phyloP scores from a whole-genome alignment of 2,888 invertebrate species.

The Epistrophe grossulariae region DNA sequence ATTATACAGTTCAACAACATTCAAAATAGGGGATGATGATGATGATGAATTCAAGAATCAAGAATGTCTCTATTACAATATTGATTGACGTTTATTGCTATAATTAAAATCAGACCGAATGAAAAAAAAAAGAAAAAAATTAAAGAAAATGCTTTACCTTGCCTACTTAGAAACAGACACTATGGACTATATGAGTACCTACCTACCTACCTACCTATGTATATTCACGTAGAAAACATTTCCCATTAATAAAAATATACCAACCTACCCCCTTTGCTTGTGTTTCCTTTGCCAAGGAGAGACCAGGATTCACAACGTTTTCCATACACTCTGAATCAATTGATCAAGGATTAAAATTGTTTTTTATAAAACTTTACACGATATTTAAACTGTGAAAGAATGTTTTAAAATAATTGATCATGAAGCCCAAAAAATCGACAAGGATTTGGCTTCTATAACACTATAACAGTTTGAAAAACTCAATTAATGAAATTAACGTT shows the following conservation, averaged over 20 bases:
- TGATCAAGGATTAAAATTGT: background rate
- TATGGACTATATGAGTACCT: conserved; percentile 1
- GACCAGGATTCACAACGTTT: conserved; percentile 3
- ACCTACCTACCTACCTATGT: background rate
- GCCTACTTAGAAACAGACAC: conserved; percentile 46
- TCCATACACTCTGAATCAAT: background rate
- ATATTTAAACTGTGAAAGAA: too few relatives aligned
- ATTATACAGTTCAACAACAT: conserved; percentile 49
- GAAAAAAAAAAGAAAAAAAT: conserved; percentile 29
- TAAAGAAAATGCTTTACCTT: conserved; percentile 46
- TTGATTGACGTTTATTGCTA: conserved; percentile 75
- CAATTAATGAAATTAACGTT: too few relatives aligned
- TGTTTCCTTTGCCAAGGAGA: conserved; percentile 24
- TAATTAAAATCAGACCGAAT: conserved; percentile 66
- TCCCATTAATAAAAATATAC: conserved; percentile 38
- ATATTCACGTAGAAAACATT: background rate
- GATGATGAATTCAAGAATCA: conserved; percentile 59
- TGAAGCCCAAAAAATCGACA: too few relatives aligned
- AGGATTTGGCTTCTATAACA: too few relatives aligned
- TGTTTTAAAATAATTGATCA: too few relatives aligned
- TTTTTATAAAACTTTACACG: background rate
- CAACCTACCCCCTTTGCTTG: background rate
- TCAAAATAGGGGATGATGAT: conserved; percentile 65
- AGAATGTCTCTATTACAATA: conserved; percentile 74
- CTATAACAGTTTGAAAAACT: too few relatives aligned